Conservation (phyloP, 2,797 vertebrate genomes). For the Melanotaenia parkinsoni region DNA sequence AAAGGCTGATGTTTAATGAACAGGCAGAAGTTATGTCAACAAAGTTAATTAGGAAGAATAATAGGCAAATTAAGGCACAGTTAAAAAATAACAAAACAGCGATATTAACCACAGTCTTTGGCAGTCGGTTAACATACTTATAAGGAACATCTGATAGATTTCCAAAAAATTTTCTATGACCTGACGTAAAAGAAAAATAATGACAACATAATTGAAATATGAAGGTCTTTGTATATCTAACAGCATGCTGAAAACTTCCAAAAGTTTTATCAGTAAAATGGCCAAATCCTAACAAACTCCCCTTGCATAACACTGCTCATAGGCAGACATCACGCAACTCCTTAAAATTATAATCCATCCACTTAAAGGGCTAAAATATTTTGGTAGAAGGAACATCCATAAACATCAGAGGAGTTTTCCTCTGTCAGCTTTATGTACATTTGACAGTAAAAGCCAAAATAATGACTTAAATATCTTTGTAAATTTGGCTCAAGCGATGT, state of each 20-base stretch:
- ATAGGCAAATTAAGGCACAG: neutral
- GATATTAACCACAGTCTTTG: neutral
- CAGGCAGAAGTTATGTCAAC: too few relatives aligned
- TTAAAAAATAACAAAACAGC: neutral
- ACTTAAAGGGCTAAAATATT: constrained; percentile 9
- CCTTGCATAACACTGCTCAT: neutral
- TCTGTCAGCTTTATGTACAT: constrained; percentile 28
- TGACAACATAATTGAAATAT: neutral
- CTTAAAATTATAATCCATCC: constrained; percentile 18
- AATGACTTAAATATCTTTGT: constrained; percentile 39
- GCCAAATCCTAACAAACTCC: neutral
- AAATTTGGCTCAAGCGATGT: constrained; percentile 28
- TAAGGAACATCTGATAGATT: neutral
- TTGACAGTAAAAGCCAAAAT: constrained; percentile 39
- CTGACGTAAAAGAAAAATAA: neutral
- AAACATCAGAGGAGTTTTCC: constrained; percentile 31
- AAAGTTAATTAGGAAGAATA: neutral
- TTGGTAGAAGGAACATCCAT: constrained; percentile 35
- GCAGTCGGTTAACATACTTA: neutral
- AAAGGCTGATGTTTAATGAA: too few relatives aligned
- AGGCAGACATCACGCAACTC: constrained; percentile 14
- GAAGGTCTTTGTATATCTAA: neutral
- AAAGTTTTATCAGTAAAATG: constrained; percentile 12
- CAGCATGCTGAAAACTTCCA: neutral
- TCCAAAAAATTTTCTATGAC: too few relatives aligned